Evolutionary conservation across 1,140 invertebrate genomes (phyloP).

Genomic region (Leptinotarsa lineolata): DNA sequence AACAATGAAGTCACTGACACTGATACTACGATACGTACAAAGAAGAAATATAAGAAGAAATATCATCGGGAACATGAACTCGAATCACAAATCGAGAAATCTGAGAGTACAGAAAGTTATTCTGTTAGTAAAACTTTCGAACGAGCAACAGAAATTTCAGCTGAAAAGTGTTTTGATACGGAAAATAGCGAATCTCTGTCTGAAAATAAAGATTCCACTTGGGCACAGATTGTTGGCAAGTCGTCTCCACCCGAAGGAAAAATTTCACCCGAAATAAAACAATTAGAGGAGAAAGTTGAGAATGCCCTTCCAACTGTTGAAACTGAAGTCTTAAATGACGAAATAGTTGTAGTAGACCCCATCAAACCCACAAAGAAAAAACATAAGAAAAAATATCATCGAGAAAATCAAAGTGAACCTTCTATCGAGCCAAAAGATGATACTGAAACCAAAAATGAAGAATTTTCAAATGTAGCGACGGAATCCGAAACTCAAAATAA

Average conservation of each 20-base stretch:
- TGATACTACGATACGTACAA: slow-evolving; percentile 11
- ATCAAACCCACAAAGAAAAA: no score
- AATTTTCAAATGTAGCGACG: neutral
- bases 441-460: neutral
- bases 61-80: neutral
- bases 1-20: neutral
- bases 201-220: neutral
- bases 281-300: neutral
- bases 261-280: neutral
- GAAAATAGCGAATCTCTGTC: neutral
- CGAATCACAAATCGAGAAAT: no score
- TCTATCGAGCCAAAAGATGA: neutral
- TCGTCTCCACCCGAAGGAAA: neutral
- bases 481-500: neutral
- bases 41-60: slow-evolving; percentile 30
- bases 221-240: neutral
- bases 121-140: neutral
- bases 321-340: neutral
- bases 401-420: neutral
- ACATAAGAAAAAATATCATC: no score
- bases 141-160: neutral
- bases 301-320: neutral
- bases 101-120: neutral
- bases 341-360: no score
- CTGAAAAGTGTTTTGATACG: neutral